phyloP scores from a whole-genome alignment of 2,113 vertebrate genomes.

The Cheilinus undulatus region DNA sequence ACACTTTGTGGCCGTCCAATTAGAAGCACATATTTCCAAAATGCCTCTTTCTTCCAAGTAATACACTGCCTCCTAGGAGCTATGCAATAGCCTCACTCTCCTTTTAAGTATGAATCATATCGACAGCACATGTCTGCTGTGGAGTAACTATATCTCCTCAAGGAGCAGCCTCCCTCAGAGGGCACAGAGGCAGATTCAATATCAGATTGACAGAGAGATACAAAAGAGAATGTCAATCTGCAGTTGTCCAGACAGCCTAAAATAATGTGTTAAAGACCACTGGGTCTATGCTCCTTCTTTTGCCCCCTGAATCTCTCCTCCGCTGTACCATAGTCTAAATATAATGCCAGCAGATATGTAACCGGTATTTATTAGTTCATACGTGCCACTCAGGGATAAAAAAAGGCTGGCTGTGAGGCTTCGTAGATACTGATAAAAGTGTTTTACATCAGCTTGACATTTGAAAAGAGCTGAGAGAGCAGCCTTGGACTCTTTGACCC shows the following conservation, averaged over 20 bases:
- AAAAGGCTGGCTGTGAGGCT: slow-evolving; percentile 59
- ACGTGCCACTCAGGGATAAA: slow-evolving; percentile 68
- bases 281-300: slow-evolving; percentile 45
- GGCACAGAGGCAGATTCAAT: slow-evolving; percentile 32
- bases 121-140: not conserved
- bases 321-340: slow-evolving; percentile 71
- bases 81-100: not conserved
- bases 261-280: slow-evolving; percentile 72
- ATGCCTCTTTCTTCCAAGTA: not conserved
- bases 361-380: slow-evolving; percentile 80
- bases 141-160: slow-evolving; percentile 29
- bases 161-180: slow-evolving; percentile 16
- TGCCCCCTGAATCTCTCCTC: slow-evolving; percentile 49
- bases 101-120: slow-evolving; percentile 27
- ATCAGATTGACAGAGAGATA: slow-evolving; percentile 29
- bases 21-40: not conserved
- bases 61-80: not conserved
- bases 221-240: slow-evolving; percentile 27
- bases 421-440: slow-evolving; percentile 65
- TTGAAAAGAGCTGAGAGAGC: slow-evolving; percentile 81
- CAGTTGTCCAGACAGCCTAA: slow-evolving; percentile 54
- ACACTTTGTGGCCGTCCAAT: not conserved
- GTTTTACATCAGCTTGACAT: slow-evolving; percentile 84
- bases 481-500: slow-evolving; percentile 60
- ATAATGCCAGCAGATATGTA: slow-evolving; percentile 74